phyloP scores from a whole-genome alignment of 2,888 invertebrate species.

The Abrostola tripartita region DNA sequence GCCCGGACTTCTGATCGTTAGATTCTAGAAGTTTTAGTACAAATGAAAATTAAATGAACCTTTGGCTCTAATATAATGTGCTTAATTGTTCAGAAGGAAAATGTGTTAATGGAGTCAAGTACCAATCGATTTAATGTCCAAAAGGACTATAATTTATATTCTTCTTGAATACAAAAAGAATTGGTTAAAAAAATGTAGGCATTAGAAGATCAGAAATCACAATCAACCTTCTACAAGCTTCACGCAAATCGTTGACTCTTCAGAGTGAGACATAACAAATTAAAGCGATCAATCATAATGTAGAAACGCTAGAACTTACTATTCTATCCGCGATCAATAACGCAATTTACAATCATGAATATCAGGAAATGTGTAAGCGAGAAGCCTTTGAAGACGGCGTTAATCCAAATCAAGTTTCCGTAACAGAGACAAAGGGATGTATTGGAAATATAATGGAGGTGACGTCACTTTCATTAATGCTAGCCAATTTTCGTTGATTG shows the following conservation, averaged over 20 bases:
- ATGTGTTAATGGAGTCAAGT: background rate
- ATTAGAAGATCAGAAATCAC: background rate
- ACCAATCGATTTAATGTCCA: background rate
- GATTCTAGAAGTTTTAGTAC: conserved; percentile 37
- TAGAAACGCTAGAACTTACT: conserved; percentile 25
- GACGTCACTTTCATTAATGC: conserved; percentile 50
- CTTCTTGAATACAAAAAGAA: background rate
- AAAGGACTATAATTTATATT: background rate
- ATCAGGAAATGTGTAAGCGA: conserved; percentile 28
- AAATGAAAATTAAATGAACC: conserved; percentile 38
- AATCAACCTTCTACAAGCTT: background rate
- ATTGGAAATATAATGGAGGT: conserved; percentile 48
- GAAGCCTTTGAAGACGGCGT: conserved; percentile 27
- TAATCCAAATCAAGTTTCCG: conserved; percentile 47
- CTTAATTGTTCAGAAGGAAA: background rate
- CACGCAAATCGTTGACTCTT: background rate
- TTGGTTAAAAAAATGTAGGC: too few species aligned
- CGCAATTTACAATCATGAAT: conserved; percentile 52
- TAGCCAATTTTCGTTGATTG: conserved; percentile 49
- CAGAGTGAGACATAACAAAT: conserved; percentile 3
- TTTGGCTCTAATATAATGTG: conserved; percentile 4
- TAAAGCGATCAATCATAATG: conserved; percentile 43
- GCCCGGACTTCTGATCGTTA: conserved; percentile 41
- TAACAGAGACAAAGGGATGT: conserved; percentile 53
- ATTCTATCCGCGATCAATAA: conserved; percentile 44